These are phyloP conservation scores for Rhinopomastus cyanomelas DNA, from an alignment of 2,113 vertebrate genomes.

Conservation along the genomic window DNA sequence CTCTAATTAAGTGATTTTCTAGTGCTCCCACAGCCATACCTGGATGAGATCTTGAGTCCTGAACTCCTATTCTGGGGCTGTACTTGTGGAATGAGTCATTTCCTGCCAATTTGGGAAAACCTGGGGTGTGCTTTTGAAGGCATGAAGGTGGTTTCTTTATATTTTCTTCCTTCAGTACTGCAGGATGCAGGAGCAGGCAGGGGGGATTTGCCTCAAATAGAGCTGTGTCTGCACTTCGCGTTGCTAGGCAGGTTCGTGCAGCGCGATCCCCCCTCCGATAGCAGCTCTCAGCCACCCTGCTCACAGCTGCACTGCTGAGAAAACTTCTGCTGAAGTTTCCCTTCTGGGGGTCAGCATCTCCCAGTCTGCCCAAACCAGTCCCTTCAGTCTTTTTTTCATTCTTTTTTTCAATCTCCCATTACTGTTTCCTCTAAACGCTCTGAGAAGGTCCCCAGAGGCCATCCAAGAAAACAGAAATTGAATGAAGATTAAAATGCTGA, in stretches of 20 bases:
- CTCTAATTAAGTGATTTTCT: background rate
- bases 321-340: background rate
- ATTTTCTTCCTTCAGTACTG: background rate
- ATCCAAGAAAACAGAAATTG: background rate
- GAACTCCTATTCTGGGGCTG: background rate
- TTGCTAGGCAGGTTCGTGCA: background rate
- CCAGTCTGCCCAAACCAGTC: background rate
- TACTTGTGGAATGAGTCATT: background rate
- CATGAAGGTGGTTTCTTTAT: background rate
- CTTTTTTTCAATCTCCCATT: background rate
- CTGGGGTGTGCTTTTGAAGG: conserved; percentile 17
- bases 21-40: background rate
- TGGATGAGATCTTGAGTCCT: background rate
- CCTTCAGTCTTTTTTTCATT: background rate
- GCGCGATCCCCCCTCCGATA: background rate
- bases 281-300: background rate
- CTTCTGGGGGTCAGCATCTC: background rate
- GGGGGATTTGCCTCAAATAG: background rate
- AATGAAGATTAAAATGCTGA: conserved; percentile 54
- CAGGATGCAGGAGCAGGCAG: background rate
- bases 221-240: background rate
- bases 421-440: conserved; percentile 9
- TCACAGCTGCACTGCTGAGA: background rate
- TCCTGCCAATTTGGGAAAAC: background rate
- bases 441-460: background rate